Evolutionary conservation across 2,888 invertebrate genomes (phyloP).

Genomic region (Mongoloraphidia duomilia): DNA sequence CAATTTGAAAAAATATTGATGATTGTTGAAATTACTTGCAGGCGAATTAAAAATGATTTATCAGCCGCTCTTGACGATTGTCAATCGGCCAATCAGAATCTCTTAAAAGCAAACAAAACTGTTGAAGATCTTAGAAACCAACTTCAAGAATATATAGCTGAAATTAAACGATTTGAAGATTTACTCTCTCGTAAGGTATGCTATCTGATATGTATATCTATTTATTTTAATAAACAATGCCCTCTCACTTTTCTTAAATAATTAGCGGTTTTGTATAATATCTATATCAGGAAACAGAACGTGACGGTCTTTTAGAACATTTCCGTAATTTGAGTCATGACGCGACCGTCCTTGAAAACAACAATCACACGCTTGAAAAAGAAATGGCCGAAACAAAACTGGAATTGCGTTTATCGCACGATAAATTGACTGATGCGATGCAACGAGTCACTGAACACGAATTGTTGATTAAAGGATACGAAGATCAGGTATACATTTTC

Average conservation of each 20-base stretch:
- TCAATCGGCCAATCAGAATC: conserved; percentile 46
- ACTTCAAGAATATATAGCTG: conserved; percentile 66
- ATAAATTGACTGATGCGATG: conserved; percentile 48
- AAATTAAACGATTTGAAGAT: conserved; percentile 67
- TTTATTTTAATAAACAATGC: neutral
- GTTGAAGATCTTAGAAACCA: conserved; percentile 60
- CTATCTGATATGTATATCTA: conserved; percentile 2
- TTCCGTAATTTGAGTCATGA: conserved; percentile 64
- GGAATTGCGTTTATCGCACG: conserved; percentile 36
- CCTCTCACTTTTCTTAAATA: neutral
- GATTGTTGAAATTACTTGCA: conserved; percentile 17
- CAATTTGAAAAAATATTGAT: no score
- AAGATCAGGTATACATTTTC: conserved; percentile 33
- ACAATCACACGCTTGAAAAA: conserved; percentile 63
- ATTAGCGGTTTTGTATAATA: neutral
- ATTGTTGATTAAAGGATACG: conserved; percentile 36
- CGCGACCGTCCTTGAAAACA: conserved; percentile 61
- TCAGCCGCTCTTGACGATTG: conserved; percentile 46
- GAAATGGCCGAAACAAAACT: conserved; percentile 57
- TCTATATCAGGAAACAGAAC: conserved; percentile 50
- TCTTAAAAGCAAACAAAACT: conserved; percentile 54
- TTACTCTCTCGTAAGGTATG: conserved; percentile 50
- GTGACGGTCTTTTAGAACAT: conserved; percentile 66
- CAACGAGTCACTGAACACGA: conserved; percentile 42
- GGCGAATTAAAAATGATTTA: conserved; percentile 59